Evolutionary conservation across 2,113 vertebrate genomes (phyloP), one percentile per base, ranked within the genome.

Genomic region (Cynopterus brachyotis): DNA sequence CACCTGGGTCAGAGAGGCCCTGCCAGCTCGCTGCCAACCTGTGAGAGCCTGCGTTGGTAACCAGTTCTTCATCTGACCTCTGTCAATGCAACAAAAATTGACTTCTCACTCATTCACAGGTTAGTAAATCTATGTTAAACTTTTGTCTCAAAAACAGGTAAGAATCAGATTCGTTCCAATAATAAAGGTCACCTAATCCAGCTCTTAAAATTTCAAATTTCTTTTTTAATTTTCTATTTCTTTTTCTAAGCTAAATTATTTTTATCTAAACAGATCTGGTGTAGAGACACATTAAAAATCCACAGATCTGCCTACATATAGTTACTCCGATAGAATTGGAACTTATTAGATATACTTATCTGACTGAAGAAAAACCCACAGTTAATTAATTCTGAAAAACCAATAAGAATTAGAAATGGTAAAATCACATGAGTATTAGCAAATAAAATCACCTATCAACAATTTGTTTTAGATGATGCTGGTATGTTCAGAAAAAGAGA

Each of bases 361-460:
- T 90, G 83, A 91, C 94, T 85, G 75, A 95, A 93, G 70, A 35
- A 91, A 96, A 96, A 40, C 20, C 24, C 30, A 83, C 24, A 76
- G 78, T 79, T 97, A 94, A 96, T 94, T 80, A 96, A 94, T 62
- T 95, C 89, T 86, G 32, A 50, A 91, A 91, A 67, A 76, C 9
- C 28, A 95, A 1, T 55, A 86, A 76, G 42, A 75, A 45, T 30
- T 80, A 84, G 62, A 79, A 93, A 92, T 40, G 4, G 7, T 64
- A 92, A 89, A 96, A 55, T 70, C 67, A 79, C 62, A 64, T 15
- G 76, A 90, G 35, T 79, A 89, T 73, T 89, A 91, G 12, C 78
- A 96, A 93, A 95, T 79, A 79, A 94, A 91, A 93, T 67, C 8
- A 53, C 4, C 19, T 32, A 69, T 47, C 60, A 89, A 79, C 59